These are phyloP conservation scores for Anoplius nigerrimus DNA, from an alignment of 2,888 invertebrate species.

Conservation along the genomic window DNA sequence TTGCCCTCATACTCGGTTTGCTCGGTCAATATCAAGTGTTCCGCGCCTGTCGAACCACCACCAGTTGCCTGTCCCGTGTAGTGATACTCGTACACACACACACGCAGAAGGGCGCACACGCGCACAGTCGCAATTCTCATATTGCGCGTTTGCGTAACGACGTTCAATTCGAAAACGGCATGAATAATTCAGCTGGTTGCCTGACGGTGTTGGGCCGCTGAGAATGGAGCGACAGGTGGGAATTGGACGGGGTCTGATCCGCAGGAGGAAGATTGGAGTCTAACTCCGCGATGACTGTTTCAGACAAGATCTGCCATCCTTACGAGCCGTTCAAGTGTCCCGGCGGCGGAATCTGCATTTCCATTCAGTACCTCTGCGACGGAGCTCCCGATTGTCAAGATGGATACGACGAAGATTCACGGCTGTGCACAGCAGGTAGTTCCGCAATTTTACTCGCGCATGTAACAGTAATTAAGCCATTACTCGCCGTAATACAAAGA, in stretches of 20 bases:
- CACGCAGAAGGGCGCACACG: not conserved
- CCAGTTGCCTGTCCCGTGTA: not conserved
- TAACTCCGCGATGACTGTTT: conserved; percentile 14
- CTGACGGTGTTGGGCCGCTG: too few relatives aligned
- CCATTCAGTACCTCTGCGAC: conserved; percentile 96
- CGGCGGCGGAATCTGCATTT: conserved; percentile 94
- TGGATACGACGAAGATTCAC: conserved; percentile 96
- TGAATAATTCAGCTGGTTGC: too few relatives aligned
- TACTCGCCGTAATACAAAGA: too few relatives aligned
- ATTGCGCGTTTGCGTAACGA: not conserved
- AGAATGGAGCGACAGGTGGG: too few relatives aligned
- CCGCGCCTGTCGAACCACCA: conserved; percentile 12
- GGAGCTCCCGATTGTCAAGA: conserved; percentile 96
- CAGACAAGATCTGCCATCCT: conserved; percentile 89
- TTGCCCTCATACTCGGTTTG: conserved; percentile 13
- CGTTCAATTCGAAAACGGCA: too few relatives aligned
- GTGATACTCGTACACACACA: too few relatives aligned
- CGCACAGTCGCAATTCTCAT: too few relatives aligned
- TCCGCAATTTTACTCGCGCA: too few relatives aligned
- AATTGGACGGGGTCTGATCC: too few relatives aligned
- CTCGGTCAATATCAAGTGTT: conserved; percentile 34
- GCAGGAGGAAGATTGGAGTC: too few relatives aligned
- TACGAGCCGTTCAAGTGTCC: conserved; percentile 98
- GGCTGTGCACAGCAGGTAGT: conserved; percentile 94
- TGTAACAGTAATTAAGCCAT: too few relatives aligned